Evolutionary conservation across 2,797 vertebrate species (phyloP), one percentile per base, ranked within the genome.

Genomic region (Pitangus sulphuratus): DNA sequence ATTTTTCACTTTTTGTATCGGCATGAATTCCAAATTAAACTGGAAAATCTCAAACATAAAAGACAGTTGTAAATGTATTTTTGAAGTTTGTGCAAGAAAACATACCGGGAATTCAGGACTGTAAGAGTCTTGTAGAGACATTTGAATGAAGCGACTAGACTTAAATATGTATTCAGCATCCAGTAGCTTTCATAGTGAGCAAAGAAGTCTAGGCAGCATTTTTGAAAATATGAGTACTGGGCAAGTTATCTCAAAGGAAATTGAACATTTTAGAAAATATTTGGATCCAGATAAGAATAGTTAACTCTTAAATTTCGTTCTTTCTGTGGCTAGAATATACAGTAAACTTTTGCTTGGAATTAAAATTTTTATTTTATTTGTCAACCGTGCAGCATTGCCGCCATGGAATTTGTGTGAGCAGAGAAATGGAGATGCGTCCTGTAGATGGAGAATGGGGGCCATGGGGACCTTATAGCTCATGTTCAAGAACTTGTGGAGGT

Each of bases 401-500:
- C 88, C 99, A 98, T 24, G 99, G 99, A 60, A 98, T 99, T 88
- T 99, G 99, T 94, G 98, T 99, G 88, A 99, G 98, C 97, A 99
- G 98, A 96, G 98, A 99, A 96, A 97, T 99, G 97, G 98, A 99
- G 96, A 93, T 96, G 31, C 98, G 98, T 93, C 98, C 98, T 19
- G 98, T 99, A 57, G 98, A 99, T 64, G 99, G 99, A 84, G 99
- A 99, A 76, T 99, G 99, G 99, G 99, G 99, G 83, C 97, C 98
- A 0, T 99, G 99, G 99, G 99, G 98, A 30, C 98, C 99, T 44
- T 99, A 99, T 81, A 99, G 98, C 71, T 98, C 97, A 14, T 99
- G 99, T 94, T 99, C 99, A 89, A 98, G 99, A 95, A 99, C 99
- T 48, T 99, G 99, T 96, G 99, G 99, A 82, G 99, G 99, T 93